phyloP scores from a whole-genome alignment of 2,888 invertebrate genomes.

The Neelides folsomi region DNA sequence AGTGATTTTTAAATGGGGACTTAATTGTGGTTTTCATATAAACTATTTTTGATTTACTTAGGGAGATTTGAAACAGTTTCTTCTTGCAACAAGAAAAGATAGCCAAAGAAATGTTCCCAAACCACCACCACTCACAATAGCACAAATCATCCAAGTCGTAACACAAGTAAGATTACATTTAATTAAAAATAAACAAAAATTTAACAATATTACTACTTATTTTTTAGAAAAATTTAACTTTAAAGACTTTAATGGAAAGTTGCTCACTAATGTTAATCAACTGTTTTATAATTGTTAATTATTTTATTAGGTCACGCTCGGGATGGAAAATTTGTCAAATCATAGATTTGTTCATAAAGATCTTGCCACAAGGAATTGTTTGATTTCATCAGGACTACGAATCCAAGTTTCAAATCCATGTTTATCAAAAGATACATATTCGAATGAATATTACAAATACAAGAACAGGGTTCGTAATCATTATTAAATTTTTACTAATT shows the following conservation, averaged over 20 bases:
- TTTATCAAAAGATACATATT: slow-evolving; percentile 70
- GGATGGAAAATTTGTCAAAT: slow-evolving; percentile 63
- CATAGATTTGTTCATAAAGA: slow-evolving; percentile 74
- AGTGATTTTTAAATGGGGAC: slow-evolving; percentile 5
- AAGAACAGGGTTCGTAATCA: slow-evolving; percentile 51
- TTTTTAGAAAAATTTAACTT: not conserved
- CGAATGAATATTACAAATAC: slow-evolving; percentile 75
- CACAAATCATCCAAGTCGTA: slow-evolving; percentile 53
- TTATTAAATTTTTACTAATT: not conserved
- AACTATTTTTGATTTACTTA: slow-evolving; percentile 37
- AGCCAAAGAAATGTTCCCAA: slow-evolving; percentile 37
- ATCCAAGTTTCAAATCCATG: slow-evolving; percentile 72
- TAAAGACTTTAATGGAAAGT: too few relatives aligned
- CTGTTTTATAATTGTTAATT: not conserved
- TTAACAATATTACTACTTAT: too few relatives aligned
- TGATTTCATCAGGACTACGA: slow-evolving; percentile 62
- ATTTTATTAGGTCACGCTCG: slow-evolving; percentile 57
- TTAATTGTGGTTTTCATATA: too few relatives aligned
- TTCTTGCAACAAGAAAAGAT: slow-evolving; percentile 50
- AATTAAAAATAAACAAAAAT: too few relatives aligned
- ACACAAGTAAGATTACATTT: slow-evolving; percentile 17
- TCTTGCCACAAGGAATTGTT: slow-evolving; percentile 79
- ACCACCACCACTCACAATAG: slow-evolving; percentile 51
- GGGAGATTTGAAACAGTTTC: slow-evolving; percentile 85
- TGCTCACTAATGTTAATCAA: too few relatives aligned